A percentile compares a stretch with the other conserved stretches of the same genome.
Evolutionary conservation across 2,888 invertebrate genomes (phyloP).

Genomic region (Phaedon cochleariae): DNA sequence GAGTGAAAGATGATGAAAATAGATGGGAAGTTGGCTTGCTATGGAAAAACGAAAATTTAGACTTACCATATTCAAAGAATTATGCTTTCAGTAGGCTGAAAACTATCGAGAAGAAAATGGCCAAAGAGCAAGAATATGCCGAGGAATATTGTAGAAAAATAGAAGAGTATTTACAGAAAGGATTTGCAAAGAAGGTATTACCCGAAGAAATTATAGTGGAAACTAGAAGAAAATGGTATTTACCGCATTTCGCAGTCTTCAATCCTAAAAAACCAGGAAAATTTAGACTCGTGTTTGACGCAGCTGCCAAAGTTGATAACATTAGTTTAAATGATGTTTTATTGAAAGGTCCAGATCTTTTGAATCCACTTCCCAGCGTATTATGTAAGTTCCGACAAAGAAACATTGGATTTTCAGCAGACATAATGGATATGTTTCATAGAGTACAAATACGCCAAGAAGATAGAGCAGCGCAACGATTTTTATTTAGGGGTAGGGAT

Average conservation of each 20-base stretch:
- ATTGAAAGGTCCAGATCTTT: background rate
- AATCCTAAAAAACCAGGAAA: background rate
- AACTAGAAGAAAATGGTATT: too few species aligned
- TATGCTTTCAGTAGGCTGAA: background rate
- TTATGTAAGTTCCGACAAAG: background rate
- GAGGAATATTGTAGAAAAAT: background rate
- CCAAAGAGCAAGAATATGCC: background rate
- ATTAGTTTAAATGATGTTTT: background rate
- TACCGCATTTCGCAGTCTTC: background rate
- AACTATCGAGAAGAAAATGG: background rate
- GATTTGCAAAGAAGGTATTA: background rate
- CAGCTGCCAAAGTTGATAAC: background rate
- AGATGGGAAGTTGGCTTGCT: background rate
- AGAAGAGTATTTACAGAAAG: background rate
- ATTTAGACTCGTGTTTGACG: constrained; percentile 1
- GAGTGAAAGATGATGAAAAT: background rate
- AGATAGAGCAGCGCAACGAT: background rate
- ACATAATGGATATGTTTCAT: background rate
- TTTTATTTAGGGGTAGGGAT: background rate
- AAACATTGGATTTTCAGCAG: background rate
- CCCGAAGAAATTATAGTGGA: background rate
- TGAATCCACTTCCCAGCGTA: background rate
- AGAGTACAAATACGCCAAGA: background rate
- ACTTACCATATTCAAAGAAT: background rate
- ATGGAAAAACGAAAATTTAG: background rate